Base-by-base conservation (phyloP, 2,113 vertebrate species). In the Coracopsis vasa region DNA sequence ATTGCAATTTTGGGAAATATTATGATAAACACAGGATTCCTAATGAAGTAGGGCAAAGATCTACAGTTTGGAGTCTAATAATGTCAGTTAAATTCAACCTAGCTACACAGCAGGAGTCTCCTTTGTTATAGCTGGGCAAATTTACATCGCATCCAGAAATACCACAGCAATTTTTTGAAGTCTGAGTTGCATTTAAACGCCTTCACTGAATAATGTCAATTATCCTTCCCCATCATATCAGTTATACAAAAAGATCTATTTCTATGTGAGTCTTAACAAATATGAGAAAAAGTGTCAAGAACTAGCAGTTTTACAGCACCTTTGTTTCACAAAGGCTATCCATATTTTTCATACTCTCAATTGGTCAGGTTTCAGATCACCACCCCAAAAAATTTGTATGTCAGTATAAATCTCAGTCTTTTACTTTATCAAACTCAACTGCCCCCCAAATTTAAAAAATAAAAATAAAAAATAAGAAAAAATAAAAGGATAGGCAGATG, bases 351-450 rank as follows among this genome's bases (percentile, higher is more conserved):
- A 10, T 33, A 42, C 3, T 41, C 2, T 70, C 20, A 85, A 25
- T 7, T 92, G 20, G 29, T 94, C 54, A 81, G 31, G 37, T 90
- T 97, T 97, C 73, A 91, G 53, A 86, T 81, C 45, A 97, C 8
- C 25, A 67, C 58, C 29, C 9, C 4, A 47, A 75, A 91, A 93
- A 77, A 28, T 13, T 0, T 15, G 8, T 39, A 42, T 86, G 48
- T 17, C 58, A 39, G 73, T 94, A 28, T 77, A 93, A 95, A 92
- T 5, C 7, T 45, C 7, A 14, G 6, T 13, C 9, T 33, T 79
- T 94, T 97, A 96, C 88, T 96, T 97, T 95, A 97, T 97, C 95
- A 98, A 97, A 96, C 80, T 19, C 6, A 25, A 18, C 10, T 37
- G 1, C 2, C 41, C 41, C 48, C 31, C 4, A 51, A 73, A 83